Evolutionary conservation across 2,888 invertebrate species (phyloP), one percentile per base, ranked within the genome.

Genomic region (Thalpophila matura): DNA sequence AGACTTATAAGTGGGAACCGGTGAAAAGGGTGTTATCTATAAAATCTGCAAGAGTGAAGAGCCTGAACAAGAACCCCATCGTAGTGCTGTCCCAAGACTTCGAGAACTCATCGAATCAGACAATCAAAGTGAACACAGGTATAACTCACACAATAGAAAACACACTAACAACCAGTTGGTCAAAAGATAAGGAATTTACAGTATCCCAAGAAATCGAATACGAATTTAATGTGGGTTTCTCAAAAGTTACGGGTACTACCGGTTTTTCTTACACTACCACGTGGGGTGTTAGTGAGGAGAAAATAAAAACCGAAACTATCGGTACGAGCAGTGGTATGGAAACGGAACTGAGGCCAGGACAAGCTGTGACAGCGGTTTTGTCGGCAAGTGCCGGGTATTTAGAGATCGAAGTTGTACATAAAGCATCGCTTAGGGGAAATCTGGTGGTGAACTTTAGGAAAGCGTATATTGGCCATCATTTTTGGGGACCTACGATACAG

Each of bases 51-150:
- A 83, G 68, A 71, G 63, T 91, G 0, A 87, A 81, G 54, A 68
- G 50, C 12, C 37, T 86, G 0, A 72, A 55, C 2, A 86, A 77
- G 22, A 79, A 83, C 22, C 88, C 89, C 0, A 67, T 86, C 0
- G 65, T 88, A 18, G 78, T 93, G 1, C 49, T 87, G 22, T 82
- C 87, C 0, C 89, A 93, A 27, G 87, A 91, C 33, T 92, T 93
- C 20, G 88, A 89, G 5, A 93, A 93, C 54, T 38, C 55, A 1
- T 90, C 88, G 0, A 89, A 89, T 49, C 83, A 81, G 22, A 84
- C 89, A 0, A 81, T 92, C 2, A 93, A 92, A 88, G 90, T 92
- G 0, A 93, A 90, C 38, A 88, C 93, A 0, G 92, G 89, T 0
- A 87, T 93, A 18, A 89, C 85, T 31, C 92, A 92, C 37, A 81